These are phyloP conservation scores for Otus sunia DNA, from an alignment of 2,113 vertebrate genomes.

Conservation along the genomic window DNA sequence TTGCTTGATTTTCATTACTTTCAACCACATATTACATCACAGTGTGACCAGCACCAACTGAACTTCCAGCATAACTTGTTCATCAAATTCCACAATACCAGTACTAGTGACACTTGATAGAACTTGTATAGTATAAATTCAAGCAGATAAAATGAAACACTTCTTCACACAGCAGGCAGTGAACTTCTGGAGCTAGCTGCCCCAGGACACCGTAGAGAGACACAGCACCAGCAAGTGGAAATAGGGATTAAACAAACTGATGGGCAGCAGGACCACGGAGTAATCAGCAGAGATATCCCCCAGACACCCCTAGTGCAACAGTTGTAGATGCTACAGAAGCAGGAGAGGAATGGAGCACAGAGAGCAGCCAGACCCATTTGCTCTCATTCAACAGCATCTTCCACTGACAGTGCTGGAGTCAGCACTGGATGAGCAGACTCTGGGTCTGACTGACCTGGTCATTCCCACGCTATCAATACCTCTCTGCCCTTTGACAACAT, in stretches of 20 bases:
- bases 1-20: neutral
- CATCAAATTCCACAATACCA: neutral
- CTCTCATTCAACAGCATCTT: neutral
- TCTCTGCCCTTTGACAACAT: neutral
- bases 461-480: neutral
- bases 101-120: neutral
- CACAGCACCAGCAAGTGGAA: neutral
- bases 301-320: neutral
- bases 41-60: neutral
- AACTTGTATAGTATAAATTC: neutral
- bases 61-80: neutral
- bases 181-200: neutral
- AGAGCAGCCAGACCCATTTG: neutral
- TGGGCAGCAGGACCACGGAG: neutral
- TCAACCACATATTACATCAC: neutral
- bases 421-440: neutral
- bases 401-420: neutral
- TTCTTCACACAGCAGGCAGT: neutral
- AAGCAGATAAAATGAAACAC: neutral
- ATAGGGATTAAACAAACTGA: neutral
- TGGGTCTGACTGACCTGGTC: neutral
- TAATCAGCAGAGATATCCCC: neutral
- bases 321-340: neutral
- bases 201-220: neutral
- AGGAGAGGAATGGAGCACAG: neutral